Conservation (phyloP, 2,888 invertebrate genomes). For the Scrobipalpa costella region DNA sequence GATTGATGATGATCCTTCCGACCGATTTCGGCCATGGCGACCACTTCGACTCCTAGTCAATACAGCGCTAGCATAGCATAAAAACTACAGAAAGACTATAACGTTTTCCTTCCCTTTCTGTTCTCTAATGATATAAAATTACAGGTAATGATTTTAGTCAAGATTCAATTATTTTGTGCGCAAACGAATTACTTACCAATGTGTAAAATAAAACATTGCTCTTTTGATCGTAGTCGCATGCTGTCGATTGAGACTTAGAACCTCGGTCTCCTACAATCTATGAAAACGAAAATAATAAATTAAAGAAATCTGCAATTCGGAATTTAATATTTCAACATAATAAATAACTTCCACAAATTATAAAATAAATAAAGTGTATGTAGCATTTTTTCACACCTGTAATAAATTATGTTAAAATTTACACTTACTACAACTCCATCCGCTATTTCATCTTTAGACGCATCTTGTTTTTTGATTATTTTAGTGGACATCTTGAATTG, state of each 20-base stretch:
- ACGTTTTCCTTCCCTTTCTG: too few relatives aligned
- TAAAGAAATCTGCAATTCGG: neutral
- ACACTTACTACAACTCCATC: slow-evolving; percentile 82
- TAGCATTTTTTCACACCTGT: neutral
- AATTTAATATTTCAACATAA: neutral
- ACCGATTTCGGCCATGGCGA: too few relatives aligned
- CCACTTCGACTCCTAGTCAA: too few relatives aligned
- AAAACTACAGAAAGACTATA: too few relatives aligned
- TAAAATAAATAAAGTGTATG: too few relatives aligned
- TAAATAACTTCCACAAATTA: too few relatives aligned
- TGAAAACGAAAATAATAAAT: slow-evolving; percentile 28
- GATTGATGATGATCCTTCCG: too few relatives aligned
- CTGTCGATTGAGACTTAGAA: slow-evolving; percentile 85
- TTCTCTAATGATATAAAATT: too few relatives aligned
- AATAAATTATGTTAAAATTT: neutral
- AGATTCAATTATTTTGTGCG: too few relatives aligned
- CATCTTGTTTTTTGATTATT: slow-evolving; percentile 83
- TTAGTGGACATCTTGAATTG: slow-evolving; percentile 88
- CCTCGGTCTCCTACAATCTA: slow-evolving; percentile 85
- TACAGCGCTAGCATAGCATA: too few relatives aligned
- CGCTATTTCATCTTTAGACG: slow-evolving; percentile 80
- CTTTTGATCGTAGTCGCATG: slow-evolving; percentile 84
- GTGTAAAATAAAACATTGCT: slow-evolving; percentile 86
- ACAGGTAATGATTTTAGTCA: too few relatives aligned
- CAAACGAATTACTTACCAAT: slow-evolving; percentile 79